Base-by-base conservation (phyloP, 1,140 invertebrate genomes). In the Drosophila obscura region DNA sequence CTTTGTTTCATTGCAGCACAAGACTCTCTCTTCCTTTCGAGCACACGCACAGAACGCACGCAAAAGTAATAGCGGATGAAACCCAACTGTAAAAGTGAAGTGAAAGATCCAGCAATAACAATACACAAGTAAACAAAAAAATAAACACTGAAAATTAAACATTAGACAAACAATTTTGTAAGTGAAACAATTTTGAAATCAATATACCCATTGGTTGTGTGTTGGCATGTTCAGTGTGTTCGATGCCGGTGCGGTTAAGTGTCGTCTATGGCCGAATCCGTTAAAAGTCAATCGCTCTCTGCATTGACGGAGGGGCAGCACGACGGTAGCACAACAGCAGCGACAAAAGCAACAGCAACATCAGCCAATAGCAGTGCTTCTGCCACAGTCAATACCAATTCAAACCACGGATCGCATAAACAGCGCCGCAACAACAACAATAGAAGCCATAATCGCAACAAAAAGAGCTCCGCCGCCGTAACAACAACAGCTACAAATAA, bases 191-290 rank as follows among this genome's bases (percentile, higher is more conserved):
- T 73, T 64, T 73, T 63, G 39, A 51, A 66, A 77, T 75, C 71
- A 78, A 82, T 75, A 66, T 65, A 68, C 57, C 69, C 69, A 58
- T 69, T 69, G 67, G 67, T 75, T 80, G 72, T 63, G 66, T 79
- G 72, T 66, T 89, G 90, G 90, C 90, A 91, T 91, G 90, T 91
- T 91, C 73, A 91, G 90, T 81, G 90, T 80, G 90, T 90, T 92
- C 83, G 90, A 90, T 91, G 83, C 83, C 84, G 80, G 79, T 81
- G 83, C 82, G 89, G 84, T 90, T 91, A 92, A 92, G 91, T 92
- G 90, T 92, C 91, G 91, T 92, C 91, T 92, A 92, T 92, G 91
- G 91, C 91, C 89, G 91, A 92, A 88, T 92, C 90, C 90, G 90
- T 88, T 92, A 92, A 89, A 89, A 90, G 88, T 88, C 87, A 91